Evolutionary conservation across 2,113 vertebrate genomes (phyloP).

Genomic region (Pelmatolapia mariae): DNA sequence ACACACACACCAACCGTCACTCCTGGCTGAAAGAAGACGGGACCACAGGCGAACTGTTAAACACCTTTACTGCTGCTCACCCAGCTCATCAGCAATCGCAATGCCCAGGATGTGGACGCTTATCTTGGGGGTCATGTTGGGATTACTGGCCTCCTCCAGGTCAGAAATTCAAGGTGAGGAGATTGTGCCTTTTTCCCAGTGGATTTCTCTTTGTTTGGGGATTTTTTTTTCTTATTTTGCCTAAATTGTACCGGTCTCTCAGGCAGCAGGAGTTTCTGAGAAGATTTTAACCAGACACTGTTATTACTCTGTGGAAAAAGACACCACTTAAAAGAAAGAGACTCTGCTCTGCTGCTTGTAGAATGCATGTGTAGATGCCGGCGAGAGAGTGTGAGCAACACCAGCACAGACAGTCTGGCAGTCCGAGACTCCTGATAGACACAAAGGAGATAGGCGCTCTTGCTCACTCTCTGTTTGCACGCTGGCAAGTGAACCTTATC

Average conservation of each 20-base stretch:
- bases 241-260: background rate
- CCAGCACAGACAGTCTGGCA: slow-evolving; percentile 64
- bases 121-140: slow-evolving; percentile 62
- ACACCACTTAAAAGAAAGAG: background rate
- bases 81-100: slow-evolving; percentile 19
- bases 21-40: slow-evolving; percentile 53
- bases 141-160: slow-evolving; percentile 65
- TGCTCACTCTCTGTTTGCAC: slow-evolving; percentile 7
- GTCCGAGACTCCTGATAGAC: slow-evolving; percentile 66
- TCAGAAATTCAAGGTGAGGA: slow-evolving; percentile 63
- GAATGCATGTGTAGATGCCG: slow-evolving; percentile 45
- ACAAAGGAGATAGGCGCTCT: slow-evolving; percentile 65
- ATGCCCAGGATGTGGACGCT: slow-evolving; percentile 70
- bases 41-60: slow-evolving; percentile 42
- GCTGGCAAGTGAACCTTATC: background rate
- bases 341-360: slow-evolving; percentile 2
- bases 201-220: slow-evolving; percentile 33
- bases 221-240: background rate
- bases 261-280: background rate
- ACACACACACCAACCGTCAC: slow-evolving; percentile 25
- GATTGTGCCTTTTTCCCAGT: background rate
- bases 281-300: background rate
- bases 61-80: slow-evolving; percentile 35
- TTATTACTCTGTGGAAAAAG: background rate
- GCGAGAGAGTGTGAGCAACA: slow-evolving; percentile 43